Evolutionary conservation across 2,888 invertebrate genomes (phyloP).

Genomic region (Hydriomena furcata): DNA sequence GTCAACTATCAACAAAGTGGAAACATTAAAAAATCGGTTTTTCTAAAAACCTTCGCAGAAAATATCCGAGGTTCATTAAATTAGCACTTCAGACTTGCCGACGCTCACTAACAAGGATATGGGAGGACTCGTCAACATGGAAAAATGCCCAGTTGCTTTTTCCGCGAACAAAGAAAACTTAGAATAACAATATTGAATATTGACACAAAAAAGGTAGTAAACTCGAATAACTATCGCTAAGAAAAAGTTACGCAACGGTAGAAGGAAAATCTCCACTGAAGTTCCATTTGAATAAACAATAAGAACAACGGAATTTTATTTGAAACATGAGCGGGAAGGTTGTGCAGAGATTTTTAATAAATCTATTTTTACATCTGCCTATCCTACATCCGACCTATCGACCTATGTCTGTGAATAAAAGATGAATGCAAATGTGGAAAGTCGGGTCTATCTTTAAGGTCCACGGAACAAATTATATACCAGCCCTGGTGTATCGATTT

Average conservation of each 20-base stretch:
- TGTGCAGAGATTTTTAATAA: constrained; percentile 42
- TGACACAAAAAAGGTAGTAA: constrained; percentile 13
- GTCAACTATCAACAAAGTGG: too few species aligned
- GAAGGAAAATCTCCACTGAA: constrained; percentile 12
- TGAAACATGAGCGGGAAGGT: constrained; percentile 37
- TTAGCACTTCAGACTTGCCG: constrained; percentile 38
- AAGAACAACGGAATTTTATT: constrained; percentile 36
- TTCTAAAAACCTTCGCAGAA: constrained; percentile 4
- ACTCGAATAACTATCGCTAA: background rate
- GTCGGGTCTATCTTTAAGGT: constrained; percentile 11
- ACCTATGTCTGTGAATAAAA: constrained; percentile 54
- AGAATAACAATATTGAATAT: constrained; percentile 13
- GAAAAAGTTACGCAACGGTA: background rate
- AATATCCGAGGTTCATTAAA: constrained; percentile 33
- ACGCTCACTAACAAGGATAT: constrained; percentile 41
- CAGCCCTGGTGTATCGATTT: background rate
- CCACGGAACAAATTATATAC: background rate
- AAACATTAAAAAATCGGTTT: background rate
- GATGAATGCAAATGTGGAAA: constrained; percentile 52
- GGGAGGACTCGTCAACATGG: constrained; percentile 30
- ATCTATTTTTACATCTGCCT: constrained; percentile 49
- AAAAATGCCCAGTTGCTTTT: constrained; percentile 39
- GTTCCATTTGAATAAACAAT: constrained; percentile 32
- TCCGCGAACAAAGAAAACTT: constrained; percentile 17
- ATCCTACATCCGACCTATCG: constrained; percentile 41